Base-by-base conservation (phyloP, 2,888 invertebrate species). In the Lochmaea crataegi region DNA sequence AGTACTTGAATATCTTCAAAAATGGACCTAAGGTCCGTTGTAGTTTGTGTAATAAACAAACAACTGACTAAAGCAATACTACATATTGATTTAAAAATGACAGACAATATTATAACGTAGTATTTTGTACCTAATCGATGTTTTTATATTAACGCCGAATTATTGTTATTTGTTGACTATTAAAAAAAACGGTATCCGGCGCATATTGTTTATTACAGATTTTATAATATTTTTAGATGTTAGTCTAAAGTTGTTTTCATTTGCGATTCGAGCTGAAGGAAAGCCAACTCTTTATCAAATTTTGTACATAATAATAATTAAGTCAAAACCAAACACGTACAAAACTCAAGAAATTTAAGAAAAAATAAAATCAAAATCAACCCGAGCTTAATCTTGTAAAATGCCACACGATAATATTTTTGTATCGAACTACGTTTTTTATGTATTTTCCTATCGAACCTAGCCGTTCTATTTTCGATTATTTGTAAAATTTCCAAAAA, bases 201-300 rank as follows among this genome's bases (percentile, higher is more conserved):
- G 76, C 74, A 78, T 32, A 32, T 32, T 32, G 32, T 32, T 32
- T 32, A 32, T 32, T 32, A 32, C 32, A 45, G 75, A 78, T 79
- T 78, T 80, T 81, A 68, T 75, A 71, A 78, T 75, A 78, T 78
- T 79, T 79, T 80, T 80, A 80, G 78, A 79, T 76, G 77, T 79
- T 80, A 77, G 76, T 74, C 75, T 32, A 18, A 53, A 16, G 53
- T 56, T 56, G 16, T 56, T 22, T 18, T 18, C 4, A 11, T 32
- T 75, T 75, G 77, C 74, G 76, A 75, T 74, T 76, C 72, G 18
- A 56, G 56, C 66, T 66, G 58, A 66, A 57, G 42, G 42, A 66
- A 45, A 41, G 60, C 56, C 66, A 65, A 65, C 65, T 65, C 48
- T 56, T 26, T 67, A 67, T 67, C 67, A 67, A 64, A n/a, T 58